Evolutionary conservation across 2,888 invertebrate species (phyloP), one percentile per base, ranked within the genome.

Genomic region (Apotomis betuletana): DNA sequence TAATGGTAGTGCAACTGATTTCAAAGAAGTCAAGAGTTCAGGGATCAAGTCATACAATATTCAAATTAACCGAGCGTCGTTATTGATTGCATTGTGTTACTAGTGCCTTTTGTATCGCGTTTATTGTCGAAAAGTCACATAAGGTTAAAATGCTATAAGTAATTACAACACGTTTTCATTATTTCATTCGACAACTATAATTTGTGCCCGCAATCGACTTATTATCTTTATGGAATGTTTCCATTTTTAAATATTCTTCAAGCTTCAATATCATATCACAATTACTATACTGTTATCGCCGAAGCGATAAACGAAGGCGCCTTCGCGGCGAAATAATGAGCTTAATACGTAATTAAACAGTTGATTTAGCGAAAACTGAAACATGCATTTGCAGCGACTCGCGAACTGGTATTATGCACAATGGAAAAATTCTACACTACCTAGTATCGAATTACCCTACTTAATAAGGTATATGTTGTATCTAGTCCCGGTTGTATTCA

Each of bases 281-380:
- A 71, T 13, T 41, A 57, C 62, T 58, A 67, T 51, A n/a, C 12
- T 54, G 51, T 51, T 71, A 67, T 71, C 71, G 49, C 36, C 57
- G 51, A 71, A 38, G 12, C 49, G 69, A 64, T 70, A 70, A 71
- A 61, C 67, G 10, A 15, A n/a, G 13, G 44, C 46, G 10, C 55
- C 54, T 67, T 67, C 13, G 51, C 41, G 51, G 51, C 41, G 61
- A 41, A 51, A 57, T 51, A 61, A 60, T 13, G 13, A 13, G 52
- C 63, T 15, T 64, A 64, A 41, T 54, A 15, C 51, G 36, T 52
- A 38, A 63, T 52, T 63, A 13, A 52, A 52, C 52, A 52, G 13
- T 49, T 52, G 9, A 38, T 62, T 64, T 64, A 41, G 41, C 63
- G 63, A 64, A 64, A 64, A 64, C 12, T 44, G 55, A 65, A 44